Base-by-base conservation (phyloP, 2,888 invertebrate species). In the Galerucella pusilla region DNA sequence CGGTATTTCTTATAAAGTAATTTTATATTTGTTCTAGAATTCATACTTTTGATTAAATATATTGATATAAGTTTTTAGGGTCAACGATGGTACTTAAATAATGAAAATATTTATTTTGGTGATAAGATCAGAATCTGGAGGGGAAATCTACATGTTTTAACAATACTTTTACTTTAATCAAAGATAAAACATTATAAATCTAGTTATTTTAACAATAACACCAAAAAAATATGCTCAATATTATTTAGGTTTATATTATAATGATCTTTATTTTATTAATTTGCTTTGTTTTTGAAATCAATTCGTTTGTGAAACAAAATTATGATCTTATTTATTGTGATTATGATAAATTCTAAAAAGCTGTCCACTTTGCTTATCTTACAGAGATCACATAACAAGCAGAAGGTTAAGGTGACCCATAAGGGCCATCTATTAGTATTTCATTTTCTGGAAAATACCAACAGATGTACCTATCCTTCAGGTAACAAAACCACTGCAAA, bases 171-270 rank as follows among this genome's bases (percentile, higher is more conserved):
- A 57, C 12, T 9, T 57, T 16, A 57, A 16, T 57, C 57, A 57
- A 57, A 57, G 9, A 57, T 57, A 57, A 49, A 49, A 49, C 7
- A 42, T 42, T 35, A 63, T 28, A 66, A 61, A 25, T 71, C 71
- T 71, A 71, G 71, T 71, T 71, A 64, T 54, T 71, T 77, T 61
- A 79, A 73, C 64, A 77, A 75, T 76, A 79, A 76, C 80, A 80
- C 78, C 78, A 80, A 80, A 80, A 78, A 78, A 67, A 78, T 77
- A 67, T 80, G 80, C 80, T 80, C 80, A 80, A 80, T 74, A 76
- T 74, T 69, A 42, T 75, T 69, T 74, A 76, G 66, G 69, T 77
- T 75, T 74, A 71, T 65, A 54, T 28, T 20, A 57, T 65, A 45
- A 54, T 72, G 69, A 72, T 74, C 69, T 72, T 59, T 20, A 65